phyloP scores from a whole-genome alignment of 1,140 invertebrate genomes.

The Drosophila dunni region DNA sequence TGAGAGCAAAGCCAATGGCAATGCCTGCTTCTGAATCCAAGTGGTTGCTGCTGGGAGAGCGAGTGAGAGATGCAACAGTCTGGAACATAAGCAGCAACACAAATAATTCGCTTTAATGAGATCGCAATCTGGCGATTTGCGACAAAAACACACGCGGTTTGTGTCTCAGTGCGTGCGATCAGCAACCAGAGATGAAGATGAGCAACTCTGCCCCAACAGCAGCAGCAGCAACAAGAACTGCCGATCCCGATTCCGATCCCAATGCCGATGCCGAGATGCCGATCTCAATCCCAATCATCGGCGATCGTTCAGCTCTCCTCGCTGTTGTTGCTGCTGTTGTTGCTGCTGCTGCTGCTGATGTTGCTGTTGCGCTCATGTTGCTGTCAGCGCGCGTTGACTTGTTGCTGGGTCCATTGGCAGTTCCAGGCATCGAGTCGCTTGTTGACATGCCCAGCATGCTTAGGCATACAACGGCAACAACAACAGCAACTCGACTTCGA shows the following conservation, averaged over 20 bases:
- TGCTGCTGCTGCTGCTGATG: conserved; percentile 31
- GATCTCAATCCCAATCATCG: conserved; percentile 73
- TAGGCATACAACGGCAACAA: conserved; percentile 58
- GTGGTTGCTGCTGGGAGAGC: conserved; percentile 21
- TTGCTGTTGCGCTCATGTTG: conserved; percentile 78
- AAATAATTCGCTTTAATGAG: conserved; percentile 83
- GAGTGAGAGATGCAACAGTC: conserved; percentile 71
- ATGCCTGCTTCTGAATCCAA: conserved; percentile 41
- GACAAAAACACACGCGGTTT: conserved; percentile 74
- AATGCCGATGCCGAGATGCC: conserved; percentile 55
- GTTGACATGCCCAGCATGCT: conserved; percentile 83
- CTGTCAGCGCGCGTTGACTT: conserved; percentile 75
- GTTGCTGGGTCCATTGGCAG: conserved; percentile 52
- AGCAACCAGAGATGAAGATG: conserved; percentile 67
- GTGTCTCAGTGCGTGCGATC: conserved; percentile 62
- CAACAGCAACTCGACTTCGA: conserved; percentile 46
- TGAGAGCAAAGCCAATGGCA: conserved; percentile 36
- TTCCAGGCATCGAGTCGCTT: conserved; percentile 51
- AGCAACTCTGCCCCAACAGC: conserved; percentile 48
- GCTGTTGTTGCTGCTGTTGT: conserved; percentile 34
- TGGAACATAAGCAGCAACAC: conserved; percentile 78
- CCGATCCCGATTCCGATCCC: conserved; percentile 18
- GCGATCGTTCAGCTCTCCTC: conserved; percentile 50
- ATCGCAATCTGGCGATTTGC: conserved; percentile 80
- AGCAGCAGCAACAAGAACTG: conserved; percentile 16